These are phyloP conservation scores for Apotomis capreana DNA, from an alignment of 2,888 invertebrate species.

Conservation along the genomic window DNA sequence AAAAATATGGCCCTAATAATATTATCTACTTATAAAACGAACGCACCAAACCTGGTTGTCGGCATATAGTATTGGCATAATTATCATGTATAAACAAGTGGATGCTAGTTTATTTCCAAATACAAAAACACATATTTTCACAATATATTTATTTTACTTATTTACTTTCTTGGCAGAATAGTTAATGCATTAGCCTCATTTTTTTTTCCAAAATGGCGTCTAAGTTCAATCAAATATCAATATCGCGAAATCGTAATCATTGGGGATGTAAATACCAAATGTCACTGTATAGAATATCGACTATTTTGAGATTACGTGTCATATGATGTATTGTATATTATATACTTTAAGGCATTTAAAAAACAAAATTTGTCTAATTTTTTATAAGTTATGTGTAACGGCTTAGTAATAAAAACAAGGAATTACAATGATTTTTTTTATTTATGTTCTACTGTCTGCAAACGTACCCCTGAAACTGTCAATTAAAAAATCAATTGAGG, in stretches of 20 bases:
- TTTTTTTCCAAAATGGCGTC: constrained; percentile 21
- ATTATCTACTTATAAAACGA: not conserved
- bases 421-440: constrained; percentile 54
- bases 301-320: constrained; percentile 70
- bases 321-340: constrained; percentile 54
- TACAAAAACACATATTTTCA: not conserved
- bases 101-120: constrained; percentile 12
- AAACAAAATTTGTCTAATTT: constrained; percentile 60
- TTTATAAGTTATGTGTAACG: constrained; percentile 74
- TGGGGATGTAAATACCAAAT: constrained; percentile 61
- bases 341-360: constrained; percentile 55
- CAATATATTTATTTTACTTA: constrained; percentile 1
- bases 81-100: constrained; percentile 2
- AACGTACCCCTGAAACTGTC: too few relatives aligned
- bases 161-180: not conserved
- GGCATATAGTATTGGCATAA: constrained; percentile 23
- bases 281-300: constrained; percentile 63
- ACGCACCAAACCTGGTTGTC: constrained; percentile 13
- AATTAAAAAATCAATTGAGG: too few relatives aligned
- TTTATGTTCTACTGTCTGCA: constrained; percentile 30
- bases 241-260: constrained; percentile 45
- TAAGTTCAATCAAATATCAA: constrained; percentile 14
- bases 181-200: not conserved
- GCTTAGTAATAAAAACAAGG: constrained; percentile 73
- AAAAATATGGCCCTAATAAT: constrained; percentile 1